Evolutionary conservation across 2,797 vertebrate species (phyloP).

Genomic region (Cyclopterus lumpus): DNA sequence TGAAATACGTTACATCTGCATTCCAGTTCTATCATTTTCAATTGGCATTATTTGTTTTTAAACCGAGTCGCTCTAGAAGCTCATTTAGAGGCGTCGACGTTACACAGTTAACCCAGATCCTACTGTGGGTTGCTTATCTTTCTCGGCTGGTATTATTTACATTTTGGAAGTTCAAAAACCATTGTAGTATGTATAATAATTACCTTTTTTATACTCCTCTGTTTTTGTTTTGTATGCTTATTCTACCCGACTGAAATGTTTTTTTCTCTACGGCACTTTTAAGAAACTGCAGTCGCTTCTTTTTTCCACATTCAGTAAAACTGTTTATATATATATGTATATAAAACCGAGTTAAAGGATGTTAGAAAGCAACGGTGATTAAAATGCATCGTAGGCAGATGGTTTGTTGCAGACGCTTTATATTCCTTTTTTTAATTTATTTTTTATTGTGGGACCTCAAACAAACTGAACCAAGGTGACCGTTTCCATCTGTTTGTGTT

Average conservation of each 20-base stretch:
- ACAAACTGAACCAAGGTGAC: not conserved
- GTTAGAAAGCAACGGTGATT: not conserved
- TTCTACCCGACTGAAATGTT: not conserved
- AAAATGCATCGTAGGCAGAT: not conserved
- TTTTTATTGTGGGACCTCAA: not conserved
- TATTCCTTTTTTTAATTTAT: not conserved
- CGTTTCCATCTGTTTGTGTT: not conserved
- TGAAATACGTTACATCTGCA: too few species aligned
- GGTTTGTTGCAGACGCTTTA: not conserved
- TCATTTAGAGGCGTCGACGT: not conserved
- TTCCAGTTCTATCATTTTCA: too few species aligned
- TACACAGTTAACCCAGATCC: not conserved
- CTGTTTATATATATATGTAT: too few species aligned
- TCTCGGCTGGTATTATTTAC: not conserved
- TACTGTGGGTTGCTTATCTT: not conserved
- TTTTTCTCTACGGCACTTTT: constrained; percentile 16
- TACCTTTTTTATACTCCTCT: constrained; percentile 1
- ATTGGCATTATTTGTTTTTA: not conserved
- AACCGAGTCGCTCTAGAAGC: not conserved
- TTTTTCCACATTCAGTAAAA: not conserved
- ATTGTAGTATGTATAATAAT: not conserved
- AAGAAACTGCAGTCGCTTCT: not conserved
- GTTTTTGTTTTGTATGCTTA: not conserved
- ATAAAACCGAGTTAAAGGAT: not conserved
- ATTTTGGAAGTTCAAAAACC: not conserved